Evolutionary conservation across 23 tunicate species (phyloP), one percentile per base, ranked within the genome.

Genomic region (Halocynthia roretzi): DNA sequence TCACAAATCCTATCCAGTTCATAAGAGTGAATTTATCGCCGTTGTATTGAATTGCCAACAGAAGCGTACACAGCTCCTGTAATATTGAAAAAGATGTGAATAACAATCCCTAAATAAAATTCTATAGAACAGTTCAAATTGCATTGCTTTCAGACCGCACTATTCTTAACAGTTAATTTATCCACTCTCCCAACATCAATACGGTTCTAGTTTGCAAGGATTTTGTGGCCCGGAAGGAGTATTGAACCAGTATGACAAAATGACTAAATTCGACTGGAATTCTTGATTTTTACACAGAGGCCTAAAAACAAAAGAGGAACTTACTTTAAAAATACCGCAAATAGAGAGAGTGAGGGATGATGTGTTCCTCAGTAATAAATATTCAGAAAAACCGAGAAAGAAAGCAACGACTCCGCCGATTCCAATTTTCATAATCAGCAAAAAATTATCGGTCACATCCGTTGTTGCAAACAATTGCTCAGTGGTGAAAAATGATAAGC

Each of bases 301-400:
- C 11, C 11, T 23, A 18, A 2, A 18, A 11, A 19, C 12, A 19
- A 67, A 19, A 2, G 20, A n/a, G 2, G 4, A 19, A 11, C 62
- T 57, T 71, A 82, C 93, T 80, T 90, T 90, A 84, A 90, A 90
- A 66, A 90, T 90, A 8, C 96, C 96, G 55, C 96, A 75, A 51
- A 90, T 77, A 7, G 96, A 82, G 7, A 90, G 71, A 61, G 96
- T 90, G 0, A 90, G 77, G 7, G 96, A 90, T 52, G 96, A 90
- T 5, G 96, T 90, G 54, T 85, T 68, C 52, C 78, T 84, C 14
- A 90, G 89, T 44, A 90, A 63, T 11, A 90, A 75, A 63, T 90
- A 90, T 80, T 90, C 96, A 21, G 96, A 90, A 81, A 80, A 84
- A 54, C 89, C 87, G 7, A 90, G 75, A 75, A 90, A 64, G 50